Percentiles rank a stretch among this genome's conserved stretches.
Evolutionary conservation across 1,140 invertebrate species (phyloP).

Genomic region (Drosophila miranda): DNA sequence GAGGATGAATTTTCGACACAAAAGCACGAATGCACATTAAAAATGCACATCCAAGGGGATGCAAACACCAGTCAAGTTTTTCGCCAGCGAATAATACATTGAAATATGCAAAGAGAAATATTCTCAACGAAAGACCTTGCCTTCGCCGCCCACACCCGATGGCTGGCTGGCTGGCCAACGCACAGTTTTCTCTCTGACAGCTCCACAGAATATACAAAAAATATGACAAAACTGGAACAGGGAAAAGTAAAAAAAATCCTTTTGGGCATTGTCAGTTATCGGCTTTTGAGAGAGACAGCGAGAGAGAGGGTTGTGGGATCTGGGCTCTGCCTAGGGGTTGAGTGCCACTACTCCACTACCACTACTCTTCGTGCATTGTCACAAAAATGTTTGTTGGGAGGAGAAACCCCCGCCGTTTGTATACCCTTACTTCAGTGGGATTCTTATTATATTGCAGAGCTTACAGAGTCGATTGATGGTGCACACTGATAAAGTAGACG

Average conservation of each 20-base stretch:
- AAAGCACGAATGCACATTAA: constrained; percentile 79
- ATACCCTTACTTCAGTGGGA: too few relatives aligned
- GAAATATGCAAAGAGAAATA: constrained; percentile 78
- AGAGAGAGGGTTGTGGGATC: background rate
- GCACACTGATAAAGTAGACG: too few relatives aligned
- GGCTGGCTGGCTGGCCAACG: constrained; percentile 42
- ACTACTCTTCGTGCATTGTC: constrained; percentile 63
- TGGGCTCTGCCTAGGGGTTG: background rate
- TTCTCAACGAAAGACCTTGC: constrained; percentile 24
- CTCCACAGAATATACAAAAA: constrained; percentile 58
- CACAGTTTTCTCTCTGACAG: constrained; percentile 66
- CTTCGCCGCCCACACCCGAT: constrained; percentile 6
- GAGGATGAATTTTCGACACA: constrained; percentile 69
- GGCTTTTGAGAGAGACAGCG: constrained; percentile 55
- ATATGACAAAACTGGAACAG: constrained; percentile 27
- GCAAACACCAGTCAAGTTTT: constrained; percentile 73
- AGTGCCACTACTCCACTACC: constrained; percentile 3
- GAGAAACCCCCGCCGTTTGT: background rate
- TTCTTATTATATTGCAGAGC: too few relatives aligned
- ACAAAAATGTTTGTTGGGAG: constrained; percentile 69
- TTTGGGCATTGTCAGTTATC: constrained; percentile 80
- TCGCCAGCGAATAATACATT: constrained; percentile 70
- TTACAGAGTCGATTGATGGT: too few relatives aligned
- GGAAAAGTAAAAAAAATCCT: constrained; percentile 45
- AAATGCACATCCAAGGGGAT: constrained; percentile 76